phyloP scores from a whole-genome alignment of 2,888 invertebrate species.

The Polyommatus iphigenia region DNA sequence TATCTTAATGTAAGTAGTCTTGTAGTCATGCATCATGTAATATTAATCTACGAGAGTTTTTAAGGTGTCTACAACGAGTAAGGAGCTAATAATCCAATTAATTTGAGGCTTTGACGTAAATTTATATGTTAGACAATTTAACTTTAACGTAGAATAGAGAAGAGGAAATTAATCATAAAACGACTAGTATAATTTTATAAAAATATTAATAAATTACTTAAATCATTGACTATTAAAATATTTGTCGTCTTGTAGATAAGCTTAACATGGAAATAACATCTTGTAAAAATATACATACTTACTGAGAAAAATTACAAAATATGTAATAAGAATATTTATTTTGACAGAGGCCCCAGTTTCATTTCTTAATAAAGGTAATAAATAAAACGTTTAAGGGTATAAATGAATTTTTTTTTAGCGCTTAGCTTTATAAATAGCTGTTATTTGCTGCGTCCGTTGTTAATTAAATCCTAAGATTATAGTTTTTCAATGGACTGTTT shows the following conservation, averaged over 20 bases:
- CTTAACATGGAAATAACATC: background rate
- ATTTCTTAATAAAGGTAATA: constrained; percentile 78
- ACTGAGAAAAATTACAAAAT: constrained; percentile 29
- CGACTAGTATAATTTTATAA: background rate
- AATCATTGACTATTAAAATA: background rate
- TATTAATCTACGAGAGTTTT: background rate
- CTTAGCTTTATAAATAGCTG: constrained; percentile 65
- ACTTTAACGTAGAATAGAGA: background rate
- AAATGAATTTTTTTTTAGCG: constrained; percentile 49
- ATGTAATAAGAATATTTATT: constrained; percentile 60
- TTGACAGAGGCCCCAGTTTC: constrained; percentile 76
- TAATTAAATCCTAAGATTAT: background rate
- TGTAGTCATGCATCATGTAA: constrained; percentile 23
- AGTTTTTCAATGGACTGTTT: background rate
- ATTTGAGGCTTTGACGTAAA: background rate
- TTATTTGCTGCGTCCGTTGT: constrained; percentile 36
- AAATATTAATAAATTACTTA: constrained; percentile 6
- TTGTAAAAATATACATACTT: background rate
- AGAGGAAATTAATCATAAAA: background rate
- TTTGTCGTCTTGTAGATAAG: background rate
- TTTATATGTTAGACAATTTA: background rate
- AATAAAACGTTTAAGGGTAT: constrained; percentile 55
- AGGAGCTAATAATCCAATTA: background rate
- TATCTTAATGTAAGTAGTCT: constrained; percentile 5
- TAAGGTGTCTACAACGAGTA: background rate